Percentiles rank a stretch among this genome's conserved stretches.
phyloP scores from a whole-genome alignment of 2,113 vertebrate genomes.

The Neodon shergylaensis region DNA sequence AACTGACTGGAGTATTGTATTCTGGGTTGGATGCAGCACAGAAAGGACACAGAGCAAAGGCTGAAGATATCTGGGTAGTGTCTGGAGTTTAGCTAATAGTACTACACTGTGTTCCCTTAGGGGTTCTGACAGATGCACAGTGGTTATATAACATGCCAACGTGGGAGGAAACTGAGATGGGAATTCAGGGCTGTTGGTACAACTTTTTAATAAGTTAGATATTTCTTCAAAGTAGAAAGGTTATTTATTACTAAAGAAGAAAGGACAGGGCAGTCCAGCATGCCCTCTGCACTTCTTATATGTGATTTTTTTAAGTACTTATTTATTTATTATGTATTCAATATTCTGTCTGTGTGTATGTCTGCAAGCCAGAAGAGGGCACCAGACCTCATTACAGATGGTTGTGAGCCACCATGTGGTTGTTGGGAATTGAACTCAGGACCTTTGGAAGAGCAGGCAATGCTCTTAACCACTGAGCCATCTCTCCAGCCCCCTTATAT shows the following conservation, averaged over 20 bases:
- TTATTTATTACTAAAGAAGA: not conserved
- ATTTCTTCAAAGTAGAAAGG: not conserved
- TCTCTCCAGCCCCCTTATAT: not conserved
- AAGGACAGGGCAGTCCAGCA: not conserved
- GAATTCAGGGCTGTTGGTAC: not conserved
- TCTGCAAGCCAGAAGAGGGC: too few relatives aligned
- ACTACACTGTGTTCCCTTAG: not conserved
- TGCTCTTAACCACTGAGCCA: too few relatives aligned
- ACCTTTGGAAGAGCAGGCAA: too few relatives aligned
- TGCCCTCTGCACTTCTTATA: not conserved
- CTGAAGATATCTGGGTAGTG: not conserved
- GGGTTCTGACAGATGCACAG: conserved; percentile 17
- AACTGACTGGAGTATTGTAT: not conserved
- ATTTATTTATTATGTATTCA: too few relatives aligned
- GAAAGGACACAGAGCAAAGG: conserved; percentile 8
- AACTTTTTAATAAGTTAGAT: not conserved
- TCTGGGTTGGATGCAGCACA: not conserved
- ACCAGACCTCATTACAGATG: too few relatives aligned
- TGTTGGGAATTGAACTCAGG: too few relatives aligned
- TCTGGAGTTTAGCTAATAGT: conserved; percentile 15
- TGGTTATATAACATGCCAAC: conserved; percentile 13
- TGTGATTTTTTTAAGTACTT: too few relatives aligned
- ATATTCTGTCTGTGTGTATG: too few relatives aligned
- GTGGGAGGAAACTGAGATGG: not conserved
- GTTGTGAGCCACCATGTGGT: too few relatives aligned